These are phyloP conservation scores for Sus cebifrons DNA, from an alignment of 2,797 vertebrate genomes.

Conservation along the genomic window DNA sequence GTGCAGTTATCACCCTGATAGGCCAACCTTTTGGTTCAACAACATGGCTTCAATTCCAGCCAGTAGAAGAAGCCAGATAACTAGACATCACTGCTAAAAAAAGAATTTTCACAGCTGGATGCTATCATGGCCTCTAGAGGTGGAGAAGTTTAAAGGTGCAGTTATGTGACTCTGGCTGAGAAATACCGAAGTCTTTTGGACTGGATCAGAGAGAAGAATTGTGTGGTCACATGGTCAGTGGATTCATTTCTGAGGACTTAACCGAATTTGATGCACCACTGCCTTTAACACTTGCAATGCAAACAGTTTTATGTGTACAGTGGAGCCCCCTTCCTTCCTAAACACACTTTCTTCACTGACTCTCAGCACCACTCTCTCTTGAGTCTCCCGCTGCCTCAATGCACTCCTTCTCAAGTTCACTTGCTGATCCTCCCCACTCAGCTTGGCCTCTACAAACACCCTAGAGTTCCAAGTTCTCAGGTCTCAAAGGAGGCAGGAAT, in stretches of 20 bases:
- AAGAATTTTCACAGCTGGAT: conserved; percentile 64
- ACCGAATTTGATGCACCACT: neutral
- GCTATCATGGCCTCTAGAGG: conserved; percentile 21
- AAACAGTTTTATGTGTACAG: neutral
- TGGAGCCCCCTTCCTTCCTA: neutral
- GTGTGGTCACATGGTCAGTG: neutral
- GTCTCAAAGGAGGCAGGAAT: neutral
- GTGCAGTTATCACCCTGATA: conserved; percentile 61
- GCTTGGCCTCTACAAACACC: neutral
- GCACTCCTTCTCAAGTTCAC: neutral
- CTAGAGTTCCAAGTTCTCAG: neutral
- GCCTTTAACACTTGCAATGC: neutral
- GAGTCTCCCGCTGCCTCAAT: neutral
- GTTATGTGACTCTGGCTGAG: neutral
- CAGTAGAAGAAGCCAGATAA: conserved; percentile 61
- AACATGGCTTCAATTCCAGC: conserved; percentile 57
- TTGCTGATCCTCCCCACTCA: neutral
- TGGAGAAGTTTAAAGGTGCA: conserved; percentile 40
- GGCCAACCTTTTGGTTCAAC: conserved; percentile 65
- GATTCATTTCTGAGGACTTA: neutral
- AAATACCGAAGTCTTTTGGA: neutral
- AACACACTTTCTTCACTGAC: neutral
- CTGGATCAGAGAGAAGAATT: neutral
- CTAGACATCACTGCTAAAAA: conserved; percentile 69
- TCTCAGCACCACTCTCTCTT: neutral